phyloP scores from a whole-genome alignment of 2,888 invertebrate genomes.

The Notocelia uddmanniana region DNA sequence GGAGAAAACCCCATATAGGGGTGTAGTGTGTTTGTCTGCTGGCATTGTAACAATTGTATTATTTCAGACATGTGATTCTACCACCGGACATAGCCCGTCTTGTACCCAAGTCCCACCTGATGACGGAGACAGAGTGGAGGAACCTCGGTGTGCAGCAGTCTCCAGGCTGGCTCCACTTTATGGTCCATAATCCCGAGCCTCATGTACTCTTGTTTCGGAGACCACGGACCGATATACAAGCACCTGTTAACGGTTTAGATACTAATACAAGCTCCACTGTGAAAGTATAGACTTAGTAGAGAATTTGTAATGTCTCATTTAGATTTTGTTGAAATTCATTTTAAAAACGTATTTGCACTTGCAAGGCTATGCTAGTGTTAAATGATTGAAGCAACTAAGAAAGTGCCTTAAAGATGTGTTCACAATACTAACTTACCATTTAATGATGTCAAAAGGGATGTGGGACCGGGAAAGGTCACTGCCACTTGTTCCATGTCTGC shows the following conservation, averaged over 20 bases:
- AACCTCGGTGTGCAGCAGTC: constrained; percentile 97
- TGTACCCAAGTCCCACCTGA: constrained; percentile 95
- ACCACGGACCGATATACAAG: constrained; percentile 71
- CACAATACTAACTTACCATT: too few species aligned
- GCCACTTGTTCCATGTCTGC: too few species aligned
- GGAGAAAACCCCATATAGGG: too few species aligned
- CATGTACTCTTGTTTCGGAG: constrained; percentile 94
- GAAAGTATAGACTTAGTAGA: constrained; percentile 58
- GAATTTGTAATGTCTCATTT: constrained; percentile 34
- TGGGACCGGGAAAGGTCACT: too few species aligned
- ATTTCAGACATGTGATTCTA: constrained; percentile 94
- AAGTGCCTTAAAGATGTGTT: constrained; percentile 11
- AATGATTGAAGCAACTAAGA: neutral
- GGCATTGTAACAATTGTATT: neutral
- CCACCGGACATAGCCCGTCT: constrained; percentile 93
- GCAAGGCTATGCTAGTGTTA: neutral
- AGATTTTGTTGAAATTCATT: neutral
- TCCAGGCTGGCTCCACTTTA: constrained; percentile 93
- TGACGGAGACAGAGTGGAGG: constrained; percentile 98
- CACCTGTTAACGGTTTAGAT: constrained; percentile 68
- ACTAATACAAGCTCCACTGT: constrained; percentile 65
- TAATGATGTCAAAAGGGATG: too few species aligned
- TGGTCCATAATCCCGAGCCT: constrained; percentile 96
- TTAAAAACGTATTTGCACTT: neutral
- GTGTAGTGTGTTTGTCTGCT: too few species aligned